Evolutionary conservation across 2,113 vertebrate species (phyloP).

Genomic region (Petroica traversi): DNA sequence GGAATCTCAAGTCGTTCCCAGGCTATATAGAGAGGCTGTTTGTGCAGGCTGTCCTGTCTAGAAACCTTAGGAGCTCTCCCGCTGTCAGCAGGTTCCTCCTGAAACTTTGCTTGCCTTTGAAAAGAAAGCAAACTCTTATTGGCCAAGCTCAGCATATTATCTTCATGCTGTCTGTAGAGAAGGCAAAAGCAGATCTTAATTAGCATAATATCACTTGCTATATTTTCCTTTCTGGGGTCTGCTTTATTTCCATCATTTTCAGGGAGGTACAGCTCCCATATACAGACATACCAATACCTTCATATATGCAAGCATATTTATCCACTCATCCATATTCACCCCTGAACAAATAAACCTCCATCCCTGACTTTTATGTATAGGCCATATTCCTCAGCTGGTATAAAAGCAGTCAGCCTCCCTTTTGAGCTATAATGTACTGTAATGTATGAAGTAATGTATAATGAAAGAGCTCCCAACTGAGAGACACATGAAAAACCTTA

Average conservation of each 20-base stretch:
- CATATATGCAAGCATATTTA: neutral
- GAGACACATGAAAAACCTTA: neutral
- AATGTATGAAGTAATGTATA: neutral
- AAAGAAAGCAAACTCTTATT: neutral
- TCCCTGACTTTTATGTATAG: neutral
- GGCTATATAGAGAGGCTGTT: conserved; percentile 46
- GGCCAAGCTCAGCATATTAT: neutral
- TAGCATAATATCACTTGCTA: neutral
- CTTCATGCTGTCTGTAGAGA: neutral
- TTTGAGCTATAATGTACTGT: neutral
- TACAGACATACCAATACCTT: neutral
- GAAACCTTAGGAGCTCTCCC: neutral
- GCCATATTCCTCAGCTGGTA: neutral
- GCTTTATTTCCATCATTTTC: neutral
- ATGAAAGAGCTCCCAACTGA: neutral
- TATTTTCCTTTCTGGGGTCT: neutral
- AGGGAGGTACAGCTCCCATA: neutral
- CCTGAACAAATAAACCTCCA: neutral
- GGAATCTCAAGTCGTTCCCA: conserved; percentile 71
- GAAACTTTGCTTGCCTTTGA: neutral
- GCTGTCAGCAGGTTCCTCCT: neutral
- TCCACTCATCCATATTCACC: neutral
- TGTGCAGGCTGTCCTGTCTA: conserved; percentile 37
- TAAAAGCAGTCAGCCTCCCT: neutral
- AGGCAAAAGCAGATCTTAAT: neutral